Conservation (phyloP, 2,797 vertebrate species). For the Syngnathus rostellatus region DNA sequence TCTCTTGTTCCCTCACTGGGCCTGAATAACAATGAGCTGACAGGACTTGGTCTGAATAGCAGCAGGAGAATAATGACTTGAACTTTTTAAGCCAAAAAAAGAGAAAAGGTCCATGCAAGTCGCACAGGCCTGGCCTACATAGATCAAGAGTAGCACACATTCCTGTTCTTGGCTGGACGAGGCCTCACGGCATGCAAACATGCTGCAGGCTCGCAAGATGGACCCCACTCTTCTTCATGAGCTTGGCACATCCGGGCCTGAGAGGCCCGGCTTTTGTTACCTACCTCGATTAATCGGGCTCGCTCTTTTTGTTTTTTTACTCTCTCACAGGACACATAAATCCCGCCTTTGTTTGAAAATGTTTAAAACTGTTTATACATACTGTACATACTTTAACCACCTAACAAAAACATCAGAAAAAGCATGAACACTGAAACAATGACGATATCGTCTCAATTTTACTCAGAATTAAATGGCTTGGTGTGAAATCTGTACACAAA, state of each 20-base stretch:
- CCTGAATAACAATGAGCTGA: slow-evolving; percentile 78
- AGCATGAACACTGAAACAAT: too few species aligned
- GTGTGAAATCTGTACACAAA: too few species aligned
- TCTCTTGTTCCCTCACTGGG: slow-evolving; percentile 57
- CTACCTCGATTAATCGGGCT: neutral
- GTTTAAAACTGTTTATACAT: neutral
- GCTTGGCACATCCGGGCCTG: neutral
- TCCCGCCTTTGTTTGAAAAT: neutral
- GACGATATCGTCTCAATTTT: too few species aligned
- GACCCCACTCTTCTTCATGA: neutral
- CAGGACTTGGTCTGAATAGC: slow-evolving; percentile 65
- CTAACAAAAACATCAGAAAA: too few species aligned
- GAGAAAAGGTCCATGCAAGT: slow-evolving; percentile 5
- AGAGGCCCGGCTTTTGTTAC: neutral
- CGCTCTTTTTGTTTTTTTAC: too few species aligned
- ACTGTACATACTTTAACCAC: neutral
- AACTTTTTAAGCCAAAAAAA: slow-evolving; percentile 54
- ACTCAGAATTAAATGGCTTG: too few species aligned
- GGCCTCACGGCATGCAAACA: neutral
- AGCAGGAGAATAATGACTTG: slow-evolving; percentile 70
- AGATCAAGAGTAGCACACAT: slow-evolving; percentile 3
- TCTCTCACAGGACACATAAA: neutral
- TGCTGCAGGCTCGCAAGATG: neutral
- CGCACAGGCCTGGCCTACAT: slow-evolving; percentile 1
- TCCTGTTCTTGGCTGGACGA: slow-evolving; percentile 1